Evolutionary conservation across 2,888 invertebrate genomes (phyloP).

Genomic region (Sarcophaga subvicina): DNA sequence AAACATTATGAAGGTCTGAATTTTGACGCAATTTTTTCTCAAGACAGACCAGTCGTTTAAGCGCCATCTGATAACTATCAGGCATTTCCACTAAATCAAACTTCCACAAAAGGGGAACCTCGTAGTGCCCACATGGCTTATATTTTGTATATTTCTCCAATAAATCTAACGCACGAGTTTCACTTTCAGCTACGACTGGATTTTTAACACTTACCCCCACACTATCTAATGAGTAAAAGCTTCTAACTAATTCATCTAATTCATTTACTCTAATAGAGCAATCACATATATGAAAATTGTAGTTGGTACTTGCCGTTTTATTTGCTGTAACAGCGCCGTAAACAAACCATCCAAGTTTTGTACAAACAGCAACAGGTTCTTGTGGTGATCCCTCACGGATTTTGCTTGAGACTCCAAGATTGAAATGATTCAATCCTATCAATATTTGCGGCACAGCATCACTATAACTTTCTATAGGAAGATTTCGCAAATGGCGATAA

Average conservation of each 20-base stretch:
- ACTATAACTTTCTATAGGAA: slow-evolving; percentile 21
- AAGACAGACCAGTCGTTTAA: slow-evolving; percentile 25
- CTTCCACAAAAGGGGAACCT: slow-evolving; percentile 23
- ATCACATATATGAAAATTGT: slow-evolving; percentile 42
- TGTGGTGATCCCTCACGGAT: slow-evolving; percentile 17
- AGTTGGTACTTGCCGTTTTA: slow-evolving; percentile 15
- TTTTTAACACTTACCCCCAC: not conserved
- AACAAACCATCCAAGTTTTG: slow-evolving; percentile 16
- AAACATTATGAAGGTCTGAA: not conserved
- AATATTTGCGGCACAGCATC: slow-evolving; percentile 33
- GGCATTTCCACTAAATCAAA: slow-evolving; percentile 17
- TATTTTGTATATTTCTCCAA: slow-evolving; percentile 18
- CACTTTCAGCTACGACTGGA: slow-evolving; percentile 7
- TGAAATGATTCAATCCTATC: slow-evolving; percentile 20
- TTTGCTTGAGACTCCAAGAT: slow-evolving; percentile 12
- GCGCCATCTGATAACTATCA: slow-evolving; percentile 39
- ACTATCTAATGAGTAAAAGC: slow-evolving; percentile 30
- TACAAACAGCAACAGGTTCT: slow-evolving; percentile 12
- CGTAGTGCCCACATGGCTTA: slow-evolving; percentile 13
- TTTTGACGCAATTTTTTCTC: not conserved
- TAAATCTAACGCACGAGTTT: slow-evolving; percentile 13
- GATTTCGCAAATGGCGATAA: slow-evolving; percentile 19
- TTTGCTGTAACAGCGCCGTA: slow-evolving; percentile 7
- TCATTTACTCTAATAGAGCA: slow-evolving; percentile 10
- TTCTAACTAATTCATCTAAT: slow-evolving; percentile 29